Percentiles rank a stretch among this genome's conserved stretches.
These are phyloP conservation scores for Solenodon paradoxus DNA, from an alignment of 2,113 vertebrate species.

Conservation along the genomic window DNA sequence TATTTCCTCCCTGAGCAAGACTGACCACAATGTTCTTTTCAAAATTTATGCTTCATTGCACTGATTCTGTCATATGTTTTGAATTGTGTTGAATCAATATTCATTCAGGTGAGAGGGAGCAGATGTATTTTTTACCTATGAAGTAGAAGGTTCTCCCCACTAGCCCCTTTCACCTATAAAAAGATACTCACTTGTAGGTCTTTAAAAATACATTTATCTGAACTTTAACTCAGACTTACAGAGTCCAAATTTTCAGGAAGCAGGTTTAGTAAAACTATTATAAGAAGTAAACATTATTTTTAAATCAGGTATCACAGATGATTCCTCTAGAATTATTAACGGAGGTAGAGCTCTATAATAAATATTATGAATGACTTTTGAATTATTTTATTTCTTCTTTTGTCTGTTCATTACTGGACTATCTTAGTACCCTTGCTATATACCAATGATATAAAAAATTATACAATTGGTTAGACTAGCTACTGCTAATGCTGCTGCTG, in stretches of 20 bases:
- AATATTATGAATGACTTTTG: neutral
- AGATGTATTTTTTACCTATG: neutral
- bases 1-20: neutral
- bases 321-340: neutral
- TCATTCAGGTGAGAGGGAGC: constrained; percentile 2
- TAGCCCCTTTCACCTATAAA: neutral
- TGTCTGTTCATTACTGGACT: neutral
- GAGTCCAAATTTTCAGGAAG: neutral
- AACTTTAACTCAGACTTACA: neutral
- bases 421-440: neutral
- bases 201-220: neutral
- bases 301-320: neutral
- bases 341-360: neutral
- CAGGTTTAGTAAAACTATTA: neutral
- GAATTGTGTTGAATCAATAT: neutral
- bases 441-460: neutral
- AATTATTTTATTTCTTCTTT: neutral
- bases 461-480: neutral
- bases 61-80: neutral
- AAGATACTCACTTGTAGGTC: neutral
- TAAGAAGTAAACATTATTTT: neutral
- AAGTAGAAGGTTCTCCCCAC: neutral
- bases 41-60: constrained; percentile 10
- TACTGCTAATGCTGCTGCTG: no score
- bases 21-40: neutral